Percentiles rank a stretch among this genome's conserved stretches.
Evolutionary conservation across 37 sponge, comb jelly and placozoan genomes (phyloP).

Genomic region (Theonella swinhoei): DNA sequence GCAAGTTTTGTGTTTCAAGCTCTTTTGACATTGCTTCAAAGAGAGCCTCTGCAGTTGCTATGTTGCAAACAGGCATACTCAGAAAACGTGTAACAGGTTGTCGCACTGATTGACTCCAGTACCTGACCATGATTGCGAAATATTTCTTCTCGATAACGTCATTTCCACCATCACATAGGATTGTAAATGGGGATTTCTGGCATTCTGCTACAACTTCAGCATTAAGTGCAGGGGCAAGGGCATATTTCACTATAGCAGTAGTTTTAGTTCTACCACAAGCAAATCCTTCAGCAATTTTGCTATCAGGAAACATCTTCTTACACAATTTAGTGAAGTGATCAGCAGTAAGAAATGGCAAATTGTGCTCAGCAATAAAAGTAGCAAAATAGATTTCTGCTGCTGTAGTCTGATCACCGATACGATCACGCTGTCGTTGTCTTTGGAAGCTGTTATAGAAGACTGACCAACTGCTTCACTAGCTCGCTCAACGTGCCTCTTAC

Average conservation of each 20-base stretch:
- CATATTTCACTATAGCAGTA: slow-evolving; percentile 34
- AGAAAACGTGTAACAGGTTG: slow-evolving; percentile 40
- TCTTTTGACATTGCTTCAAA: slow-evolving; percentile 18
- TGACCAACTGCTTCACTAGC: background rate
- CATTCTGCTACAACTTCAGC: background rate
- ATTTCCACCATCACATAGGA: slow-evolving; percentile 54
- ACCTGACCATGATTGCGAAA: slow-evolving; percentile 48
- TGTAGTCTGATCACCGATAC: slow-evolving; percentile 25
- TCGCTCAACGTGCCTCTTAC: slow-evolving; percentile 24
- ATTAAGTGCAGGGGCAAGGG: slow-evolving; percentile 10
- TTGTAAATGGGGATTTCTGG: slow-evolving; percentile 8
- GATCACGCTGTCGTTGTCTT: no score
- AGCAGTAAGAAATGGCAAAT: slow-evolving; percentile 16
- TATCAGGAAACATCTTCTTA: slow-evolving; percentile 52
- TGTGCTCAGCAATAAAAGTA: slow-evolving; percentile 43
- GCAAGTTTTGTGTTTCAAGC: background rate
- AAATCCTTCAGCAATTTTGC: slow-evolving; percentile 40
- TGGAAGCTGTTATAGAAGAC: no score
- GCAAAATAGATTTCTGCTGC: slow-evolving; percentile 35
- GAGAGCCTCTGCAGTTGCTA: slow-evolving; percentile 28
- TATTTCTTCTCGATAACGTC: slow-evolving; percentile 33
- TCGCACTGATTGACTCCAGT: slow-evolving; percentile 25
- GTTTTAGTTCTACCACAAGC: slow-evolving; percentile 39
- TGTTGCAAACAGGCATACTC: slow-evolving; percentile 39
- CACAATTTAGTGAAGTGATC: slow-evolving; percentile 50